Percentiles rank a stretch among this genome's conserved stretches.
Conservation (phyloP, 2,113 vertebrate species). For the Clinocottus analis region DNA sequence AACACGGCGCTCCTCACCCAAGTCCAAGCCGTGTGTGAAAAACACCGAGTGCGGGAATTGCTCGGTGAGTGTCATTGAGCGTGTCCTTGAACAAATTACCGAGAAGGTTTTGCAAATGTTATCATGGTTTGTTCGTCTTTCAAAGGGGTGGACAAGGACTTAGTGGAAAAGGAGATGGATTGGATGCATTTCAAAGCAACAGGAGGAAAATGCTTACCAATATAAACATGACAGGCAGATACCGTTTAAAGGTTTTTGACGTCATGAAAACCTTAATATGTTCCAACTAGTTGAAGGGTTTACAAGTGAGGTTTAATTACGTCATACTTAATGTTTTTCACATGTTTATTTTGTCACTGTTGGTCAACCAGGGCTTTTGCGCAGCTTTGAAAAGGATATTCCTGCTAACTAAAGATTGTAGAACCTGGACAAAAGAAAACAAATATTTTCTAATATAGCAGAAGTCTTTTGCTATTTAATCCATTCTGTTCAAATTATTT, state of each 20-base stretch:
- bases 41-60: conserved; percentile 82
- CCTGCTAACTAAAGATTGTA: neutral
- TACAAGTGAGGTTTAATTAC: neutral
- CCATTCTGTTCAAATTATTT: neutral
- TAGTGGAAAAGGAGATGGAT: neutral
- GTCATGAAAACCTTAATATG: neutral
- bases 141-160: neutral
- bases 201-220: neutral
- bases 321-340: neutral
- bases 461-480: neutral
- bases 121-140: neutral
- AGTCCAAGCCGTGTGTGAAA: conserved; percentile 81
- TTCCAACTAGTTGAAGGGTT: neutral
- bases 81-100: neutral
- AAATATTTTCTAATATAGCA: neutral
- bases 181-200: neutral
- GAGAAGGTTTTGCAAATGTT: neutral
- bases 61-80: conserved; percentile 83
- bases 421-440: neutral
- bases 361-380: neutral
- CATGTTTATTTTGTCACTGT: neutral
- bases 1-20: conserved; percentile 79
- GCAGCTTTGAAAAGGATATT: neutral
- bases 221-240: neutral
- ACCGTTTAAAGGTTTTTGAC: neutral